Conservation (phyloP, 1,140 invertebrate species). For the Tetramorium parvispinum region DNA sequence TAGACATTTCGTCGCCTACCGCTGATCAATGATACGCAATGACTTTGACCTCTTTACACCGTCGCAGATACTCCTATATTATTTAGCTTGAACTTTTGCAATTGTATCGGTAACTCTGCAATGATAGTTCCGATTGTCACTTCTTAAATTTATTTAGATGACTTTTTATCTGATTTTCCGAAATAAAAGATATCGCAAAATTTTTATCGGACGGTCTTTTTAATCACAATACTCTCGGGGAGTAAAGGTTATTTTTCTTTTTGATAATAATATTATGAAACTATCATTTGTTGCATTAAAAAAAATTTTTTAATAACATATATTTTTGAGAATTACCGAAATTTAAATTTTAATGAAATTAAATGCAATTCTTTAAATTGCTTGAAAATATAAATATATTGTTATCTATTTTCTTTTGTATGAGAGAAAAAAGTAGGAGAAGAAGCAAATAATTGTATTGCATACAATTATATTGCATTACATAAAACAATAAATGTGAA, state of each 20-base stretch:
- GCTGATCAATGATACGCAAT: conserved; percentile 56
- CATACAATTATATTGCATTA: neutral
- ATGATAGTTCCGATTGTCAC: neutral
- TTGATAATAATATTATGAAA: neutral
- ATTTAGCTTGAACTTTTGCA: conserved; percentile 14
- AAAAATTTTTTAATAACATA: neutral
- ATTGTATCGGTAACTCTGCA: neutral
- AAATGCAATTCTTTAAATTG: neutral
- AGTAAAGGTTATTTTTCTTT: neutral
- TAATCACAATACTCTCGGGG: too few species aligned
- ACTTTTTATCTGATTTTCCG: neutral
- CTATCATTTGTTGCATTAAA: neutral
- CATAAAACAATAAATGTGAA: neutral
- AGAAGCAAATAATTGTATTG: neutral
- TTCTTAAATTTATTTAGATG: neutral
- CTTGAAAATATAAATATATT: neutral
- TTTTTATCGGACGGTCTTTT: neutral
- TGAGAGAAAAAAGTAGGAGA: neutral
- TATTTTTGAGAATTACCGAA: neutral
- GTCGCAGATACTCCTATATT: conserved; percentile 17
- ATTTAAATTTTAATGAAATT: neutral
- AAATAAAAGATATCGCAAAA: neutral
- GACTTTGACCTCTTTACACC: conserved; percentile 58
- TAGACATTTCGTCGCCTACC: conserved; percentile 58
- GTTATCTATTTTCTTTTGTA: neutral